Evolutionary conservation across 1,140 invertebrate genomes (phyloP).

Genomic region (Drosophila virilis): DNA sequence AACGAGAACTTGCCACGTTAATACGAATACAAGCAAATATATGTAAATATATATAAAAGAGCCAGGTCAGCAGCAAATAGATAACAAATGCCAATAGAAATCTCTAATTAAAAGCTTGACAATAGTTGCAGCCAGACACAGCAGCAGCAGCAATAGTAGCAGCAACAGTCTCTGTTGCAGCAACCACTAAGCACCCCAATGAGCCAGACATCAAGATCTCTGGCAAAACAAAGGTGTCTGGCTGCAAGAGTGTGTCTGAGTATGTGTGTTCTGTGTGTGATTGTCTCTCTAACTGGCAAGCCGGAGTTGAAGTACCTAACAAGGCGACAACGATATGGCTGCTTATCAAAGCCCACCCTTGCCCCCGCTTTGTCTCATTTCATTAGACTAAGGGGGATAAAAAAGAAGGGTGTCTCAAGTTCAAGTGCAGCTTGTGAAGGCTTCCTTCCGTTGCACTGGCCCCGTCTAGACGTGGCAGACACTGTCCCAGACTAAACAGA

Average conservation of each 20-base stretch:
- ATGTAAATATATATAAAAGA: background rate
- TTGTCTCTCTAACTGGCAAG: conserved; percentile 7
- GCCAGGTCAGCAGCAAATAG: conserved; percentile 13
- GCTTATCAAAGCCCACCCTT: conserved; percentile 17
- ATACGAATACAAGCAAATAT: conserved; percentile 5
- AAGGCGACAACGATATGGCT: conserved; percentile 25
- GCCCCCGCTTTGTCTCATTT: conserved; percentile 6
- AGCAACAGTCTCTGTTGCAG: conserved; percentile 1
- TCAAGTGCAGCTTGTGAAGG: conserved; percentile 50
- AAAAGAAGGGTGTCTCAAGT: conserved; percentile 36
- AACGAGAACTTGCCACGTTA: background rate
- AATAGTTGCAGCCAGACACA: conserved; percentile 31
- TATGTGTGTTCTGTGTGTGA: conserved; percentile 10
- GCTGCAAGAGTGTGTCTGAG: conserved; percentile 10
- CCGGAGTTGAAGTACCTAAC: conserved; percentile 6
- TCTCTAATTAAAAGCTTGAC: conserved; percentile 52
- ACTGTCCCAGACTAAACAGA: conserved; percentile 14
- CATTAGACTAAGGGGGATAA: conserved; percentile 12
- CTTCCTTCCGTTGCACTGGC: conserved; percentile 26
- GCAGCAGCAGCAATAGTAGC: background rate
- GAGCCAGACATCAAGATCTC: conserved; percentile 53
- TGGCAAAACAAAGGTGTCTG: conserved; percentile 48
- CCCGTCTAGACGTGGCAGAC: conserved; percentile 40
- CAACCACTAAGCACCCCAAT: conserved; percentile 27
- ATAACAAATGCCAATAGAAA: conserved; percentile 48